Percentiles rank a stretch among this genome's conserved stretches.
These are phyloP conservation scores for Sinotaia quadrata DNA, from an alignment of 2,888 invertebrate species.

Conservation along the genomic window DNA sequence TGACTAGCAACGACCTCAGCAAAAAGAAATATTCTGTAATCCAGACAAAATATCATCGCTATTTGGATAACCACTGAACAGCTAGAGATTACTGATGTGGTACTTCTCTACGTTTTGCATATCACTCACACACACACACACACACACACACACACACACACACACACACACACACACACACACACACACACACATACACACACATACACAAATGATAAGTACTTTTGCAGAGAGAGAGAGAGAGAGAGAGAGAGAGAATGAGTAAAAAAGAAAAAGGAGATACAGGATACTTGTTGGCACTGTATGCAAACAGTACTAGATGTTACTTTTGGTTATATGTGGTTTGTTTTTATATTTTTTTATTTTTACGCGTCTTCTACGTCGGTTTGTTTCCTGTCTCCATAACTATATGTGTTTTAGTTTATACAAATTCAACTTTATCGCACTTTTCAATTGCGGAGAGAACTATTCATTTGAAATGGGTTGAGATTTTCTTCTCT, in stretches of 20 bases:
- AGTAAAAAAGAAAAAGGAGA: neutral
- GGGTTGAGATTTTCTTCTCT: too few relatives aligned
- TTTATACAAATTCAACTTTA: neutral
- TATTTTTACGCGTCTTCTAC: neutral
- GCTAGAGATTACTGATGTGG: too few relatives aligned
- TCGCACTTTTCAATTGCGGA: conserved; percentile 1
- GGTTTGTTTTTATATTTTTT: neutral
- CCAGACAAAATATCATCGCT: too few relatives aligned
- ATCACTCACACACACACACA: conserved; percentile 3
- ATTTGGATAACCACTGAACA: too few relatives aligned
- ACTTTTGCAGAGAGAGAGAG: neutral
- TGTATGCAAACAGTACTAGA: neutral
- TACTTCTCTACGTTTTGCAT: too few relatives aligned
- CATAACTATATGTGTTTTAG: neutral
- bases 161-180: neutral
- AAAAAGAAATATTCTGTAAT: too few relatives aligned
- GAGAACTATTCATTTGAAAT: too few relatives aligned
- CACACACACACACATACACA: neutral
- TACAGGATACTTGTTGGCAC: neutral
- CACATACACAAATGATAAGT: neutral
- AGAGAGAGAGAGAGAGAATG: neutral
- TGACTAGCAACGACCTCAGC: too few relatives aligned
- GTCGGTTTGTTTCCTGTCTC: neutral
- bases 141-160: conserved; percentile 3
- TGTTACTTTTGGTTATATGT: neutral